Conservation (phyloP, 2,797 vertebrate genomes). For the Onychomys leucogaster region DNA sequence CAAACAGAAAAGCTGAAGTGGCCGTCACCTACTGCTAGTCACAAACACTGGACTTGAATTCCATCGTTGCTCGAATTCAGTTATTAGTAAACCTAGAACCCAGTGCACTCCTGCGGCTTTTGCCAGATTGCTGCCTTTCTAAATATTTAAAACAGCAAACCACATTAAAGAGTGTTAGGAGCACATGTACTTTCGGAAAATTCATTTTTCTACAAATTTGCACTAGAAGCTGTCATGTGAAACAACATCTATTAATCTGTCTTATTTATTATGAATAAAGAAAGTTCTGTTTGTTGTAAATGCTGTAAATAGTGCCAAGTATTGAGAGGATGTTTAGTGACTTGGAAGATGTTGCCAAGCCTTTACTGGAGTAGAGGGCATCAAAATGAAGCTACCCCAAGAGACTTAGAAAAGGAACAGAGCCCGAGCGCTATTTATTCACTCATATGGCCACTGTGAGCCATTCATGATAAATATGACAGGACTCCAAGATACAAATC, state of each 20-base stretch:
- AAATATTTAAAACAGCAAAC: conserved; percentile 26
- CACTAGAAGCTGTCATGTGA: conserved; percentile 41
- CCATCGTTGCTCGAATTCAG: not conserved
- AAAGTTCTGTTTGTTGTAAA: conserved; percentile 42
- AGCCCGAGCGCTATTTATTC: not conserved
- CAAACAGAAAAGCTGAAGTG: not conserved
- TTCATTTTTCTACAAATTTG: conserved; percentile 4
- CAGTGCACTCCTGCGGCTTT: not conserved
- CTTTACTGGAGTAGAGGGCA: not conserved
- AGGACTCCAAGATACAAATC: not conserved
- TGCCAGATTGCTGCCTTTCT: not conserved
- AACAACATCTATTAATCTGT: not conserved
- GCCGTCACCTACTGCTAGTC: not conserved
- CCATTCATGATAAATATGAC: not conserved
- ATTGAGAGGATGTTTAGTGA: conserved; percentile 29
- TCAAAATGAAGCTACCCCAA: not conserved
- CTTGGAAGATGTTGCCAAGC: not conserved
- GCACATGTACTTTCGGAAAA: not conserved
- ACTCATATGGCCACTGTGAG: not conserved
- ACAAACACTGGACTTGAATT: conserved; percentile 7
- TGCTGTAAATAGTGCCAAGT: not conserved
- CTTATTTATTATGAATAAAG: conserved; percentile 16
- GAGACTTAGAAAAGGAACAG: conserved; percentile 3
- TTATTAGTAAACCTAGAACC: conserved; percentile 21
- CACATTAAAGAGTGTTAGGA: not conserved